Percentiles rank a stretch among this genome's conserved stretches.
Conservation (phyloP, 2,113 vertebrate genomes). For the Atrichornis clamosus region DNA sequence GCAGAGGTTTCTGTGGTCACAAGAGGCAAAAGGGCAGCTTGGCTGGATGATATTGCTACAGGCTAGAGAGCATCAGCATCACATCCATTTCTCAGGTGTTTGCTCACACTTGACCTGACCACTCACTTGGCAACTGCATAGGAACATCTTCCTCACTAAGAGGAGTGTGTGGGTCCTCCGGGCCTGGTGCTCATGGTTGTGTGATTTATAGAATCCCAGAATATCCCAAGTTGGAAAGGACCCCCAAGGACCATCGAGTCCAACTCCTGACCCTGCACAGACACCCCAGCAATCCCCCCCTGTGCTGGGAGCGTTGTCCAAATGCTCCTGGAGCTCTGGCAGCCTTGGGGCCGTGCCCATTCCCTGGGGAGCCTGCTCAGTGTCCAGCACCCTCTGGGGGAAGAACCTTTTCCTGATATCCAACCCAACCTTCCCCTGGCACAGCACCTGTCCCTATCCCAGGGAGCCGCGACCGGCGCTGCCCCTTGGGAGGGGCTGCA, state of each 20-base stretch:
- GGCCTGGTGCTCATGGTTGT: background rate
- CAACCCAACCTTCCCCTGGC: fast-evolving
- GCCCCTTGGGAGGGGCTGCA: background rate
- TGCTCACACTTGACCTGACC: background rate
- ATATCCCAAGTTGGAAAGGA: background rate
- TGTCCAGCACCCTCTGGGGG: background rate
- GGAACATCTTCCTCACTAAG: background rate
- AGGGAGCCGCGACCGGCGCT: background rate
- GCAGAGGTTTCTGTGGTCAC: background rate
- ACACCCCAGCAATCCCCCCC: background rate
- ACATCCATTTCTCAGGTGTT: background rate
- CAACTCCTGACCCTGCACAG: background rate
- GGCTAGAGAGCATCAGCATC: background rate
- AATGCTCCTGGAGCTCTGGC: background rate
- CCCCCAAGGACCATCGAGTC: fast-evolving
- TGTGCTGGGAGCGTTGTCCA: fast-evolving
- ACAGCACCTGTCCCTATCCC: background rate
- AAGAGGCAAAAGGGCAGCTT: background rate
- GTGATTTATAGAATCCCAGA: background rate
- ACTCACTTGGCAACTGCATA: background rate
- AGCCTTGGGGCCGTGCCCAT: background rate
- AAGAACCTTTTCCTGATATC: background rate
- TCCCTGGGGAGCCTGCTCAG: background rate
- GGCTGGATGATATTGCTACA: background rate
- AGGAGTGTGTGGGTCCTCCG: background rate